Evolutionary conservation across 2,888 invertebrate species (phyloP), one percentile per base, ranked within the genome.

Genomic region (Lasioglossum zephyrum): DNA sequence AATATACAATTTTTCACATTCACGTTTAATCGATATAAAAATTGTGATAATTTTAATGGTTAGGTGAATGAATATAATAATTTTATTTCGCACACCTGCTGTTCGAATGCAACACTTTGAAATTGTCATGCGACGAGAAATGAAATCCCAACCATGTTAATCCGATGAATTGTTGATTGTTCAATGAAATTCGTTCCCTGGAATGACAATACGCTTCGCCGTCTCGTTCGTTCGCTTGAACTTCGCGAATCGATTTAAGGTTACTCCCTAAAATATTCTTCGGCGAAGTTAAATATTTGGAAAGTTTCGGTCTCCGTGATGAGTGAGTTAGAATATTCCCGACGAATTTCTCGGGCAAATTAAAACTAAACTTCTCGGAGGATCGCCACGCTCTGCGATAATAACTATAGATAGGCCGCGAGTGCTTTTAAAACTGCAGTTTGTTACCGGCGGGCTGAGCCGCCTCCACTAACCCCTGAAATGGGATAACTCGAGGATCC

Each of bases 291-390:
- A 81, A 81, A 72, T 72, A 70, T 26, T 76, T n/a, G 53, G 80
- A 75, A 81, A 81, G 57, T 70, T 70, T 72, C 22, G 11, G 47
- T 36, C 75, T 22, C 57, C 22, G 63, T 73, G 44, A 47, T 63
- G 44, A 63, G 36, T 44, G 47, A 63, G 73, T 79, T 74, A 39
- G 60, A 79, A 79, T 79, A 79, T 79, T 66, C 63, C 57, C 36
- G 36, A 73, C 44, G 75, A 78, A 72, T 72, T 78, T 74, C 75
- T 16, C 6, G 49, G 49, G 73, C 39, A 79, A 80, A 80, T 75
- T 74, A 63, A 79, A 49, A 75, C 53, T 69, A 66, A 80, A 80
- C 79, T 80, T 80, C 73, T 22, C 66, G 26, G 47, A 39, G 74
- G 49, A 74, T 73, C 78, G 49, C 72, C 70, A 41, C 72, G 78